Percentiles rank a stretch among this genome's conserved stretches.
These are phyloP conservation scores for Sebastolobus alascanus DNA, from an alignment of 2,797 vertebrate genomes.

Conservation along the genomic window DNA sequence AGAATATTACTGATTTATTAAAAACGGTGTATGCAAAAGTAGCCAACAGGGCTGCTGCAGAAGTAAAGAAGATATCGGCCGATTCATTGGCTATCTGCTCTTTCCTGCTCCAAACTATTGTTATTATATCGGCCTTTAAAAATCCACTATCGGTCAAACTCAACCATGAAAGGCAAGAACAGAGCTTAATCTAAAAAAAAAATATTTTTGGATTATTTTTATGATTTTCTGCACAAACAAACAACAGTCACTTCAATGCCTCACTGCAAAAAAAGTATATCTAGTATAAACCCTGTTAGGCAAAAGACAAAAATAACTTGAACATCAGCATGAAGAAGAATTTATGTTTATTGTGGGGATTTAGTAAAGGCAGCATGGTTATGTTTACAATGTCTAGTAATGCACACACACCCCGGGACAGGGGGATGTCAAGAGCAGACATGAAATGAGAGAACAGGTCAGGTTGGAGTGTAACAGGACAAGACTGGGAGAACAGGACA, in stretches of 20 bases:
- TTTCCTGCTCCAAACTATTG: no score
- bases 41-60: no score
- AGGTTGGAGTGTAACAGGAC: neutral
- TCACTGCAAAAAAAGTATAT: neutral
- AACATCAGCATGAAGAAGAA: neutral
- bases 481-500: neutral
- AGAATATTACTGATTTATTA: no score
- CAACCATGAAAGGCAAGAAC: neutral
- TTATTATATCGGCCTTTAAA: no score
- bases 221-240: neutral
- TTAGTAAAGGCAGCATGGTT: neutral
- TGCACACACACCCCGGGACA: neutral
- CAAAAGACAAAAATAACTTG: neutral
- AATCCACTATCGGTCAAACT: neutral
- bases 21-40: no score
- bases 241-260: neutral
- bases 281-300: neutral
- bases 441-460: conserved; percentile 24
- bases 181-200: neutral
- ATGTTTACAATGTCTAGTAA: conserved; percentile 2
- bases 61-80: no score
- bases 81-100: no score
- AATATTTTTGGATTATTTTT: neutral
- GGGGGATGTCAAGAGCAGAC: neutral
- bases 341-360: neutral